Evolutionary conservation across 2,888 invertebrate genomes (phyloP).

Genomic region (Tethea ocularis): DNA sequence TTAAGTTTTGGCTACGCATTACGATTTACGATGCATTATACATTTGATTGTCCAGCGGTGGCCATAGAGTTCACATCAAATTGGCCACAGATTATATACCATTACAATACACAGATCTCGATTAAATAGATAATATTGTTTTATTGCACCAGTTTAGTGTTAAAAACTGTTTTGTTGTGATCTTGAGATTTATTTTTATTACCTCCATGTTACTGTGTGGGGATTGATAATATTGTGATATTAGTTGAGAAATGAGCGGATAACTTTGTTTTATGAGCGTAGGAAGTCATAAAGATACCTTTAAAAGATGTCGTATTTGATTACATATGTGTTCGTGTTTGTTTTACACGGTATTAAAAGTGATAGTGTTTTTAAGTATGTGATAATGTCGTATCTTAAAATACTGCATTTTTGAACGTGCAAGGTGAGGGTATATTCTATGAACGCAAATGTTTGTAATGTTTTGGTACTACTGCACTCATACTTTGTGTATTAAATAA

Average conservation of each 20-base stretch:
- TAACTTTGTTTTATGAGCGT: constrained; percentile 41
- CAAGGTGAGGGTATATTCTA: too few relatives aligned
- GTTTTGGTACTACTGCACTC: too few relatives aligned
- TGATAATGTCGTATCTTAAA: background rate
- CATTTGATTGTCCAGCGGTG: background rate
- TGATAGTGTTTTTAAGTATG: background rate
- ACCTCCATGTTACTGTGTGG: constrained; percentile 12
- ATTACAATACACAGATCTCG: constrained; percentile 22
- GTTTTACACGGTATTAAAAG: constrained; percentile 2
- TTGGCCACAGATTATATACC: background rate
- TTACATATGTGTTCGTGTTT: constrained; percentile 2
- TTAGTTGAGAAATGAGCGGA: constrained; percentile 39
- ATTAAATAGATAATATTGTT: constrained; percentile 41
- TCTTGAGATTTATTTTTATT: constrained; percentile 50
- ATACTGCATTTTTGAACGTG: too few relatives aligned
- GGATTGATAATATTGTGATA: constrained; percentile 50
- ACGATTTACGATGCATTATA: too few relatives aligned
- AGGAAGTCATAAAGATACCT: constrained; percentile 44
- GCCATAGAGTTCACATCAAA: background rate
- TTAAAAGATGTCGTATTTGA: background rate
- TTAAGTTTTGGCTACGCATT: too few relatives aligned
- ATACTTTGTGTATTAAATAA: too few relatives aligned
- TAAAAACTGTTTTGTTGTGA: constrained; percentile 40
- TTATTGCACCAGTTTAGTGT: constrained; percentile 54
- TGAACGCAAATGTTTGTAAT: too few relatives aligned